Conservation (phyloP, 1,140 invertebrate genomes). For the Drosophila leontia region DNA sequence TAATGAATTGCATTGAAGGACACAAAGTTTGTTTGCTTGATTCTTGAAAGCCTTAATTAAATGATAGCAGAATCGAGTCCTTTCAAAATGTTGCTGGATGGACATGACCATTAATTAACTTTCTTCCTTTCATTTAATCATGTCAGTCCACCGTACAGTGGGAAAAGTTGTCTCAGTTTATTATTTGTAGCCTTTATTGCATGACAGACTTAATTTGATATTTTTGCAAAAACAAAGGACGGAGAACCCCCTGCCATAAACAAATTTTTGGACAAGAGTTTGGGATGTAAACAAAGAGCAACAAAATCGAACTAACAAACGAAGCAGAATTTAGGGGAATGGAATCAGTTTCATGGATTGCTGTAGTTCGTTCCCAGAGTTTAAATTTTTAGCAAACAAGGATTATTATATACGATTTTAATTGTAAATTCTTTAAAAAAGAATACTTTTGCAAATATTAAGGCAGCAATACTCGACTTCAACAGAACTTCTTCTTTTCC, state of each 20-base stretch:
- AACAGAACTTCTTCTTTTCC: background rate
- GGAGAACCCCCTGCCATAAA: background rate
- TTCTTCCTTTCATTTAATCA: constrained; percentile 26
- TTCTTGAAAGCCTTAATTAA: constrained; percentile 4
- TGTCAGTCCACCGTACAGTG: background rate
- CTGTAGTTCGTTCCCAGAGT: background rate
- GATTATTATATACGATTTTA: background rate
- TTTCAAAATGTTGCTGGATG: constrained; percentile 1
- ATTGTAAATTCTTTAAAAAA: background rate
- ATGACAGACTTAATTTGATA: constrained; percentile 71
- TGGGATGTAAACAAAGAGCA: constrained; percentile 35
- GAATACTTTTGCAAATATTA: no score
- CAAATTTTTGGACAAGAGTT: background rate
- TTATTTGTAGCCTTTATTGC: constrained; percentile 23
- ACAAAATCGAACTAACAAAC: constrained; percentile 73
- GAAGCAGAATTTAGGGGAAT: background rate
- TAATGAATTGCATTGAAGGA: constrained; percentile 1
- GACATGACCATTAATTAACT: constrained; percentile 28
- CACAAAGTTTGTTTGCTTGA: background rate
- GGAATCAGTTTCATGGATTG: background rate
- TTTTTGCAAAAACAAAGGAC: constrained; percentile 30
- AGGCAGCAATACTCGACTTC: no score
- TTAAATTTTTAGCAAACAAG: background rate
- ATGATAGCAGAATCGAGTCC: background rate
- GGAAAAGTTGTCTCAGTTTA: constrained; percentile 16